Evolutionary conservation across 2,113 vertebrate species (phyloP).

Genomic region (Struthidea cinerea): DNA sequence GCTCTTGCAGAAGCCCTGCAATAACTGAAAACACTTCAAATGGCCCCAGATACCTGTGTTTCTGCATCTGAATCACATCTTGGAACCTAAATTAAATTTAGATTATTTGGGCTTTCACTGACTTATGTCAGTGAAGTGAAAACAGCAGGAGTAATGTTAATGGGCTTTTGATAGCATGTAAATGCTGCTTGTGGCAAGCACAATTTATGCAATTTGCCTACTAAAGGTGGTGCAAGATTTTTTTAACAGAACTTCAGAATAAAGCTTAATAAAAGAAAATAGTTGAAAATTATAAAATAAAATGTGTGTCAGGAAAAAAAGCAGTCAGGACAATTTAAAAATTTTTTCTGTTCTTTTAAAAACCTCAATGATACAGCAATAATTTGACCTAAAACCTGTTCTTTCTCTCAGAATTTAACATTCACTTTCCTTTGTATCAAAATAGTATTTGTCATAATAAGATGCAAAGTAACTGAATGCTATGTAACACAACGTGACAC

Average conservation of each 20-base stretch:
- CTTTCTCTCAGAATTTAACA: background rate
- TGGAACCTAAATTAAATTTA: constrained; percentile 24
- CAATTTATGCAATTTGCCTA: background rate
- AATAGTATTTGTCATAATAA: constrained; percentile 43
- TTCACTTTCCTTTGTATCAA: constrained; percentile 16
- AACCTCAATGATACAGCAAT: background rate
- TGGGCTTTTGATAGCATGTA: background rate
- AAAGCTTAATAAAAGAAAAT: background rate
- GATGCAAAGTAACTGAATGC: constrained; percentile 42
- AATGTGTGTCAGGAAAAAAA: background rate
- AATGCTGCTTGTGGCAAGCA: background rate
- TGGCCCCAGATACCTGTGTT: background rate
- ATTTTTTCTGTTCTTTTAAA: background rate
- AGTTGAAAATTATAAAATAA: background rate
- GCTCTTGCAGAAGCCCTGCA: background rate
- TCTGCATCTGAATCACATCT: background rate
- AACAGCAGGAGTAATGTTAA: constrained; percentile 25
- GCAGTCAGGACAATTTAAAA: background rate
- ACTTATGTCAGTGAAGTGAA: background rate
- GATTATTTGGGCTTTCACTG: background rate
- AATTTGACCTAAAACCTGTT: constrained; percentile 10
- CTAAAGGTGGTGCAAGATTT: background rate
- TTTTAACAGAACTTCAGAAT: constrained; percentile 1
- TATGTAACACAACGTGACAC: constrained; percentile 43
- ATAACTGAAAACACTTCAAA: background rate